Conservation (phyloP, 35 echinoderm and acorn worm genomes). For the Heliocidaris erythrogramma region DNA sequence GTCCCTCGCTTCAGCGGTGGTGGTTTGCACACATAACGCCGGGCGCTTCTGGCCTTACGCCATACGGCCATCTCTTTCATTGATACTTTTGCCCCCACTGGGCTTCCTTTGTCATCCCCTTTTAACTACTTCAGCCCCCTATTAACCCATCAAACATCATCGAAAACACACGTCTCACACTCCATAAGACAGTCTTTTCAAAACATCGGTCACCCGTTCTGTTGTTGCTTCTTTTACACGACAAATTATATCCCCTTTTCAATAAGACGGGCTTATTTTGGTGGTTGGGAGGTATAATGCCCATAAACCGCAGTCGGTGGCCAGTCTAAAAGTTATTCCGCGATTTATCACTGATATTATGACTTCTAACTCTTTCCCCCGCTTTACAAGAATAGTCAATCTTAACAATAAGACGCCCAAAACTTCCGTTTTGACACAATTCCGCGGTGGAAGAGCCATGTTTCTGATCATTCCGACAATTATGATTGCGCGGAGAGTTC, state of each 20-base stretch:
- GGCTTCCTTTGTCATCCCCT: neutral
- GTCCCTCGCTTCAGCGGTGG: neutral
- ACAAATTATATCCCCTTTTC: neutral
- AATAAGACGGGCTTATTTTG: slow-evolving; percentile 9
- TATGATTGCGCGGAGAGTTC: neutral
- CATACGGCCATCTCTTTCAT: neutral
- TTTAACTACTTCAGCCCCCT: neutral
- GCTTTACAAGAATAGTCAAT: neutral
- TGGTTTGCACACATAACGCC: neutral
- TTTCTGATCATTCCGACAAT: neutral
- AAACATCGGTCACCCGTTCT: neutral
- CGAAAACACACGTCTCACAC: neutral
- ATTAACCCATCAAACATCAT: neutral
- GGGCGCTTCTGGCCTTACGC: neutral
- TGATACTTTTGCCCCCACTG: slow-evolving; percentile 1
- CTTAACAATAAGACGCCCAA: neutral
- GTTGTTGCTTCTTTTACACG: neutral
- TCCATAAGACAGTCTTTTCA: neutral
- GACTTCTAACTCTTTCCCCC: neutral
- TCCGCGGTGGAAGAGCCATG: neutral
- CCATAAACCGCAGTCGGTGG: neutral
- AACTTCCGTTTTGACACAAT: neutral
- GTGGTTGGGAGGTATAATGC: neutral
- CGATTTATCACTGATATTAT: neutral
- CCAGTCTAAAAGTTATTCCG: neutral